These are phyloP conservation scores for Cantharis flavilabris DNA, from an alignment of 2,888 invertebrate species.

Conservation along the genomic window DNA sequence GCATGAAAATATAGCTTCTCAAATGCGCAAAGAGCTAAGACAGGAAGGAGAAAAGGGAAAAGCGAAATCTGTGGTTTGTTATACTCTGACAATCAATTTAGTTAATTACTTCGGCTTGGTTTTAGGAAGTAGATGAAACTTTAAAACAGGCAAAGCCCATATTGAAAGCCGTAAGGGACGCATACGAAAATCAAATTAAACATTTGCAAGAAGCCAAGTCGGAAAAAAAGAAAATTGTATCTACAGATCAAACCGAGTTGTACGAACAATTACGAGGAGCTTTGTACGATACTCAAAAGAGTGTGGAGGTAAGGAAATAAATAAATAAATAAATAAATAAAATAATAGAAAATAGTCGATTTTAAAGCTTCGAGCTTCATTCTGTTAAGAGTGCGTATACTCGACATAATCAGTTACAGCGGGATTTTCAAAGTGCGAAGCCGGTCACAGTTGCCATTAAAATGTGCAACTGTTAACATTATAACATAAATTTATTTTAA, in stretches of 20 bases:
- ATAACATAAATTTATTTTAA: no score
- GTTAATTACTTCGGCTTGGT: background rate
- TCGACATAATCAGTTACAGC: no score
- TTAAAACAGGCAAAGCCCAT: slow-evolving; percentile 41
- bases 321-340: no score
- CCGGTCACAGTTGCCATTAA: no score
- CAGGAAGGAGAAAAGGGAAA: slow-evolving; percentile 49
- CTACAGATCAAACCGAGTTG: slow-evolving; percentile 45
- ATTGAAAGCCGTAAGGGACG: slow-evolving; percentile 42
- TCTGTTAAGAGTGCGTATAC: no score
- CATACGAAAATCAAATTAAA: slow-evolving; percentile 38
- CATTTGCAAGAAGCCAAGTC: slow-evolving; percentile 33
- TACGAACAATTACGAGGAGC: slow-evolving; percentile 50
- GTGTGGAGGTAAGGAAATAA: slow-evolving; percentile 46
- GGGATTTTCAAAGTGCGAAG: no score
- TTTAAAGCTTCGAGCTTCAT: no score
- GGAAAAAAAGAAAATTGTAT: slow-evolving; percentile 38
- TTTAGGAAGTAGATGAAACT: slow-evolving; percentile 41
- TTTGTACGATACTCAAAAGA: slow-evolving; percentile 48
- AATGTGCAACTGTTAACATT: no score
- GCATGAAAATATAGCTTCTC: slow-evolving; percentile 50
- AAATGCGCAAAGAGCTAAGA: slow-evolving; percentile 52
- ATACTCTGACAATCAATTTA: no score
- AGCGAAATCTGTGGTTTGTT: slow-evolving; percentile 42
- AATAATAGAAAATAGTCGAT: no score